These are phyloP conservation scores for Hirundo rustica DNA, from an alignment of 2,797 vertebrate species.

Conservation along the genomic window DNA sequence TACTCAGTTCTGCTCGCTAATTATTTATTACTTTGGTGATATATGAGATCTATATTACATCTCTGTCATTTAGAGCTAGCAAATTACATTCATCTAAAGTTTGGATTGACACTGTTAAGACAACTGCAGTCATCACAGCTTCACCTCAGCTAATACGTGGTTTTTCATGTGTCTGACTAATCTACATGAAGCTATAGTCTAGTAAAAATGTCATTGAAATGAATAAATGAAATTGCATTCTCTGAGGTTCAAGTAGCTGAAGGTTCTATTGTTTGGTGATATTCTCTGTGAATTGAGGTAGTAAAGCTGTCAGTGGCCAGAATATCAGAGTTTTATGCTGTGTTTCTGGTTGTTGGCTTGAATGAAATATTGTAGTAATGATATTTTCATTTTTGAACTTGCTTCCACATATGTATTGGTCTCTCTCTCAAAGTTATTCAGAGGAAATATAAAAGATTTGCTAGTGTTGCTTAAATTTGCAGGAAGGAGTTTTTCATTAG, in stretches of 20 bases:
- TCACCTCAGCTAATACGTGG: slow-evolving; percentile 31
- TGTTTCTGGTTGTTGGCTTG: background rate
- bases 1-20: slow-evolving; percentile 59
- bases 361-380: background rate
- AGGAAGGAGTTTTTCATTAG: background rate
- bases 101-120: slow-evolving; percentile 36
- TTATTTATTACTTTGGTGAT: slow-evolving; percentile 62
- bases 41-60: slow-evolving; percentile 4
- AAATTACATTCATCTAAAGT: slow-evolving; percentile 56
- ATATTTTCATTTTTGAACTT: background rate
- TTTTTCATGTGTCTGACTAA: slow-evolving; percentile 47
- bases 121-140: slow-evolving; percentile 33
- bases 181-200: slow-evolving; percentile 15
- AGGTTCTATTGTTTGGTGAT: background rate
- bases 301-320: background rate
- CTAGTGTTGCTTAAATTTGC: background rate
- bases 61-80: slow-evolving; percentile 40
- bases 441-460: background rate
- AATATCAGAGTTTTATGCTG: background rate
- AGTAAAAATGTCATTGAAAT: slow-evolving; percentile 8
- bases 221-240: slow-evolving; percentile 22
- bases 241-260: background rate
- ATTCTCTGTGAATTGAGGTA: background rate
- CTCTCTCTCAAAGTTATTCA: background rate
- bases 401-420: background rate